These are phyloP conservation scores for Carcina quercana DNA, from an alignment of 2,888 invertebrate species.

Conservation along the genomic window DNA sequence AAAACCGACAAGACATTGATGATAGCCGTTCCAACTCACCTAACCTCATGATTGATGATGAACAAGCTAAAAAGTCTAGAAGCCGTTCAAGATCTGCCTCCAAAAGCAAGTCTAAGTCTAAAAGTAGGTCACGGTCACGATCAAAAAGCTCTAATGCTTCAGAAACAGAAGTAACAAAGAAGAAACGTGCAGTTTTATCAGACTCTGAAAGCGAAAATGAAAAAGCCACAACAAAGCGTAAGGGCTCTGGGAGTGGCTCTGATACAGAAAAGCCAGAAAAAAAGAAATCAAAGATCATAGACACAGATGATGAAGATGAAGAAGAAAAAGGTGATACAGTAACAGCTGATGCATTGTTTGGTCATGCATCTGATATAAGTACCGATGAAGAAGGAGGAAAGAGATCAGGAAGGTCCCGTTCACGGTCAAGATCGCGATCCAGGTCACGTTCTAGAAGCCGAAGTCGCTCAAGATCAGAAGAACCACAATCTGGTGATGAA, in stretches of 20 bases:
- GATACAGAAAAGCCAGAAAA: slow-evolving; percentile 57
- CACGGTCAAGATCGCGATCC: slow-evolving; percentile 27
- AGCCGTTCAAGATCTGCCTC: slow-evolving; percentile 58
- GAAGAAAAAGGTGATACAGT: slow-evolving; percentile 57
- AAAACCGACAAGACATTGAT: slow-evolving; percentile 38
- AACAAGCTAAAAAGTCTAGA: slow-evolving; percentile 47
- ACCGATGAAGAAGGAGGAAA: slow-evolving; percentile 83
- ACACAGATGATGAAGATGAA: slow-evolving; percentile 79
- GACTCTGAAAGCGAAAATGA: slow-evolving; percentile 68
- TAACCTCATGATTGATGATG: slow-evolving; percentile 69
- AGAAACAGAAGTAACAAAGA: slow-evolving; percentile 46
- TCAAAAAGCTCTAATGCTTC: slow-evolving; percentile 58
- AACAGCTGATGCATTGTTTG: slow-evolving; percentile 90
- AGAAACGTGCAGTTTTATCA: slow-evolving; percentile 61
- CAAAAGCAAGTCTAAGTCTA: slow-evolving; percentile 43
- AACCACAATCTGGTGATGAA: slow-evolving; percentile 64
- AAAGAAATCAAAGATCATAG: slow-evolving; percentile 74
- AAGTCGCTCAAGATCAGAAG: slow-evolving; percentile 40
- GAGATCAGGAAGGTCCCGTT: slow-evolving; percentile 28
- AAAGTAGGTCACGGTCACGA: slow-evolving; percentile 53
- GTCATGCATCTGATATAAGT: slow-evolving; percentile 95
- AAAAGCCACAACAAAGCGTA: slow-evolving; percentile 47
- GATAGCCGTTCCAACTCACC: slow-evolving; percentile 71
- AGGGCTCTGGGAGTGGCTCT: slow-evolving; percentile 58
- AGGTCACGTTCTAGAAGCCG: slow-evolving; percentile 33